Evolutionary conservation across 2,888 invertebrate genomes (phyloP), one percentile per base, ranked within the genome.

Genomic region (Vandiemenella viatica): DNA sequence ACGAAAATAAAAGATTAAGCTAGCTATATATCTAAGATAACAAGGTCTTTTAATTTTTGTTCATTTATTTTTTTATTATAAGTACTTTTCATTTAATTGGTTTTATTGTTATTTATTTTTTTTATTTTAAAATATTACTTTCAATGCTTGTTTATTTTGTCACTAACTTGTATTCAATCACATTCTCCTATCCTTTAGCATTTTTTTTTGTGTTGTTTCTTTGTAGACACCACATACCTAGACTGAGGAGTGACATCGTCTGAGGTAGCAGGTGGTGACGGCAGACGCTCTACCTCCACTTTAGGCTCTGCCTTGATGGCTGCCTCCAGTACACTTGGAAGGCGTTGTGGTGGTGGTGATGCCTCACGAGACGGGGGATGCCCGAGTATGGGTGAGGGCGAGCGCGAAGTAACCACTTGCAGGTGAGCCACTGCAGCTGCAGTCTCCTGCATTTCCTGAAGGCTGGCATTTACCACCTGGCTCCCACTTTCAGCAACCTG

Each of bases 291-390:
- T 15, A 74, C 71, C 63, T 85, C 85, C 8, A 85, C 86, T 61
- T 88, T 86, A 7, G 88, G 88, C 60, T 88, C 86, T 13, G 87
- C 87, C 63, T 88, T 88, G 58, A 88, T 87, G 41, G 86, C 87
- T 13, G 87, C 86, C 65, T 87, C 87, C 37, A 87, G 66, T n/a
- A 86, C 78, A 17, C 83, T 83, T 20, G 83, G 77, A 53, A 75
- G 58, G 55, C 74, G 66, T 51, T 70, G 51, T 53, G 59, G 4
- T 62, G 63, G 52, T 61, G 63, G 22, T 8, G 51, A 45, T 6
- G 46, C 23, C 6, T 43, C 44, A 17, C 43, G 40, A n/a, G 52
- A 46, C 2, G 43, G 22, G 8, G 50, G 45, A 5, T 50, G n/a
- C 15, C 42, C 50, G 10, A 50, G 43, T 8, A 44, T 37, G 17